phyloP scores from a whole-genome alignment of 1,140 invertebrate species.

The Euura lappo region DNA sequence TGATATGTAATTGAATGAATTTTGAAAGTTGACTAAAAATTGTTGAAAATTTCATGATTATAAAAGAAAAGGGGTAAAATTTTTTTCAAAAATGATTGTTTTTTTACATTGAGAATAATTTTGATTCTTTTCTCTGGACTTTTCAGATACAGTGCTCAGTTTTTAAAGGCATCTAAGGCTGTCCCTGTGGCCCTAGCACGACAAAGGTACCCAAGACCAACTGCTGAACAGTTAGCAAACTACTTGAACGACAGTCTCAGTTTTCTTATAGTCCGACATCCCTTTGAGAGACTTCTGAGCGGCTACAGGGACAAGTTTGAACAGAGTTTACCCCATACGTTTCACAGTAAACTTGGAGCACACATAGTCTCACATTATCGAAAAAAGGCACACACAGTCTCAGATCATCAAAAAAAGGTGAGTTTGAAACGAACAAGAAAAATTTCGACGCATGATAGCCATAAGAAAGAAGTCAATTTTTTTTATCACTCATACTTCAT shows the following conservation, averaged over 20 bases:
- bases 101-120: too few species aligned
- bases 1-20: too few species aligned
- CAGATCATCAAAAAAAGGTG: constrained; percentile 66
- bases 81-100: too few species aligned
- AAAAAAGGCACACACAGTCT: constrained; percentile 68
- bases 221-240: constrained; percentile 68
- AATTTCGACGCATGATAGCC: too few species aligned
- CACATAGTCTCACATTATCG: constrained; percentile 78
- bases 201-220: constrained; percentile 77
- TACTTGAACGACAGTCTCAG: constrained; percentile 73
- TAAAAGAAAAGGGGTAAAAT: too few species aligned
- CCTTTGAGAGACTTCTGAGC: constrained; percentile 86
- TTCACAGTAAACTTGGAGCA: constrained; percentile 79
- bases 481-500: too few species aligned
- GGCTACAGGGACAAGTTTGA: constrained; percentile 90
- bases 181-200: constrained; percentile 79
- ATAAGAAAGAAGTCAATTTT: too few species aligned
- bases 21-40: too few species aligned
- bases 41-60: too few species aligned
- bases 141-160: constrained; percentile 71
- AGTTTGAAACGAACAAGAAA: constrained; percentile 13
- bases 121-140: neutral
- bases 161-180: constrained; percentile 76
- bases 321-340: constrained; percentile 78
- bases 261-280: constrained; percentile 88